These are phyloP conservation scores for Squalus acanthias DNA, from an alignment of 2,797 vertebrate species.

Conservation along the genomic window DNA sequence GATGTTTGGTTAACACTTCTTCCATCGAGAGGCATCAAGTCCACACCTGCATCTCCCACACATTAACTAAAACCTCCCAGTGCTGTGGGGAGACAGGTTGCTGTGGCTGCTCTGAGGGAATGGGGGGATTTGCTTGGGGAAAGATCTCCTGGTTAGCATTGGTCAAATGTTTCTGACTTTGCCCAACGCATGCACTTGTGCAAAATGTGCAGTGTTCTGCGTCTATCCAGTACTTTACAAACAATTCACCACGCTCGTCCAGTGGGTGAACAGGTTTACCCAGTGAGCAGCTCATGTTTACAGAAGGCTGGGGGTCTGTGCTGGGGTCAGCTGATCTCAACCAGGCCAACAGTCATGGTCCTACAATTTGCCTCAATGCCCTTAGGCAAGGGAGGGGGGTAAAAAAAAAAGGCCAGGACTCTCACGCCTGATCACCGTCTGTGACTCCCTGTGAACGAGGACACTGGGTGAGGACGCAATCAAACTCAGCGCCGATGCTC, in stretches of 20 bases:
- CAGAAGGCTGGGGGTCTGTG: neutral
- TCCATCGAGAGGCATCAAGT: no score
- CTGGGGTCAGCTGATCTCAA: neutral
- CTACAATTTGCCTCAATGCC: neutral
- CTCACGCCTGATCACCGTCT: neutral
- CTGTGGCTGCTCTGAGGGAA: neutral
- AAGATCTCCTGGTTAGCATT: neutral
- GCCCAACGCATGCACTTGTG: neutral
- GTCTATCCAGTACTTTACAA: neutral
- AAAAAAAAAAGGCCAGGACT: neutral
- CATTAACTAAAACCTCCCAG: neutral
- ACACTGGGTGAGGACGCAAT: neutral
- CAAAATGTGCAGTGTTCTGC: neutral
- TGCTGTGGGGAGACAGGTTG: neutral
- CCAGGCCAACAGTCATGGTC: neutral
- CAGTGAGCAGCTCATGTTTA: neutral
- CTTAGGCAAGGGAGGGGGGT: neutral
- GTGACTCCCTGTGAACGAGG: neutral
- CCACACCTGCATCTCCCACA: no score
- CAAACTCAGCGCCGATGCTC: neutral
- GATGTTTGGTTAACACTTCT: neutral
- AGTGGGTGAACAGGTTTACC: neutral
- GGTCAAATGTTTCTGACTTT: neutral
- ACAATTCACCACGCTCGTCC: neutral
- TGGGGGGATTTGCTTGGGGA: neutral